phyloP scores from a whole-genome alignment of 35 echinoderm and acorn worm genomes.

The Stichopus chloronotus region DNA sequence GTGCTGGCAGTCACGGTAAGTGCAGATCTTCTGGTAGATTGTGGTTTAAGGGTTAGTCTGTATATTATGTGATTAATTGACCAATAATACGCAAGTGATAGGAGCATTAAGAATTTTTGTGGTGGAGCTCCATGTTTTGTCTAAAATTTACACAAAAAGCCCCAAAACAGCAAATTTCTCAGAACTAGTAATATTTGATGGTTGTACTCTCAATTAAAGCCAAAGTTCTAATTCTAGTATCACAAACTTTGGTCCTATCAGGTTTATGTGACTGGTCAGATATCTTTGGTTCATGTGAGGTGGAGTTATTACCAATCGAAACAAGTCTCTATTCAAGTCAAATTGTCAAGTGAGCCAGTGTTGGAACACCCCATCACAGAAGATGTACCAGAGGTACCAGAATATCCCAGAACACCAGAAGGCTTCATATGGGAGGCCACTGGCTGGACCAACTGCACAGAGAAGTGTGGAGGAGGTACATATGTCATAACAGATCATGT shows the following conservation, averaged over 20 bases:
- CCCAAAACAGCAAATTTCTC: too few species aligned
- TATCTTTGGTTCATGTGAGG: slow-evolving; percentile 24
- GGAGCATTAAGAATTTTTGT: too few species aligned
- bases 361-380: slow-evolving; percentile 16
- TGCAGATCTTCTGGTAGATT: too few species aligned
- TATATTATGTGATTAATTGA: too few species aligned
- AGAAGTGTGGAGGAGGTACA: slow-evolving; percentile 59
- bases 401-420: slow-evolving; percentile 32
- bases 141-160: too few species aligned
- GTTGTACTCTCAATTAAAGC: too few species aligned
- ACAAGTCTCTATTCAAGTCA: background rate
- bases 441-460: slow-evolving; percentile 57
- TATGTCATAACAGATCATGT: background rate
- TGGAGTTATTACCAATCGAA: slow-evolving; percentile 45
- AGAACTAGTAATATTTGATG: too few species aligned
- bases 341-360: background rate
- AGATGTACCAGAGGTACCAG: slow-evolving; percentile 27
- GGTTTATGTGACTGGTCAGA: slow-evolving; percentile 43
- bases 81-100: too few species aligned
- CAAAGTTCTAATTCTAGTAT: too few species aligned
- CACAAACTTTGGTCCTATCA: background rate
- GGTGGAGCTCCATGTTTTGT: too few species aligned
- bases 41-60: too few species aligned
- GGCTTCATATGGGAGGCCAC: slow-evolving; percentile 51
- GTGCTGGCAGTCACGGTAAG: too few species aligned